These are phyloP conservation scores for Lophotis ruficrista DNA, from an alignment of 2,113 vertebrate species.

Conservation along the genomic window DNA sequence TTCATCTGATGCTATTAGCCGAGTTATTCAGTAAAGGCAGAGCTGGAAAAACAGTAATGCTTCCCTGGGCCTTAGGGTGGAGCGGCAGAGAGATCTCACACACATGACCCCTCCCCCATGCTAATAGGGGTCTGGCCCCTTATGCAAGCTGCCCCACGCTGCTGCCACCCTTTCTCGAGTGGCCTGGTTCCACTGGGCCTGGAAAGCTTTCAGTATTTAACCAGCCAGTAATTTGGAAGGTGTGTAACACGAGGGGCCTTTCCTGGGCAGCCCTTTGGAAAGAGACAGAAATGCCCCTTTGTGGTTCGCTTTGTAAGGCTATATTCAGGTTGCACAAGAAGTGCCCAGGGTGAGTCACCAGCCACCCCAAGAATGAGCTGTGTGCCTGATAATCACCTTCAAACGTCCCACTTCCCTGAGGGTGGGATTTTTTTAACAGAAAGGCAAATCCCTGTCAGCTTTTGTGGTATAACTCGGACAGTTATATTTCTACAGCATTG, in stretches of 20 bases:
- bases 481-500: background rate
- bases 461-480: background rate
- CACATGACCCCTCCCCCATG: fast-evolving
- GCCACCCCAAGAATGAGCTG: background rate
- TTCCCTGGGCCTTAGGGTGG: background rate
- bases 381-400: background rate
- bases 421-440: background rate
- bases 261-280: background rate
- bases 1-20: constrained; percentile 4
- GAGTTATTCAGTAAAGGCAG: background rate
- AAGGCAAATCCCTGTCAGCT: background rate
- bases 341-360: background rate
- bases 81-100: background rate
- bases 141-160: fast-evolving
- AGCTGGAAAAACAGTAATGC: background rate
- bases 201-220: background rate
- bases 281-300: background rate
- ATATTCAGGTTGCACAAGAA: background rate
- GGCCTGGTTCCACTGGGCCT: background rate
- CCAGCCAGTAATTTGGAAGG: background rate
- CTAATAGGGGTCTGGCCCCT: background rate
- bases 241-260: background rate
- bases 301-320: background rate
- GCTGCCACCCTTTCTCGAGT: background rate
- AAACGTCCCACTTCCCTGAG: background rate